A percentile compares a stretch with the other conserved stretches of the same genome.
Conservation (phyloP, 1,140 invertebrate species). For the Drosophila cardini region DNA sequence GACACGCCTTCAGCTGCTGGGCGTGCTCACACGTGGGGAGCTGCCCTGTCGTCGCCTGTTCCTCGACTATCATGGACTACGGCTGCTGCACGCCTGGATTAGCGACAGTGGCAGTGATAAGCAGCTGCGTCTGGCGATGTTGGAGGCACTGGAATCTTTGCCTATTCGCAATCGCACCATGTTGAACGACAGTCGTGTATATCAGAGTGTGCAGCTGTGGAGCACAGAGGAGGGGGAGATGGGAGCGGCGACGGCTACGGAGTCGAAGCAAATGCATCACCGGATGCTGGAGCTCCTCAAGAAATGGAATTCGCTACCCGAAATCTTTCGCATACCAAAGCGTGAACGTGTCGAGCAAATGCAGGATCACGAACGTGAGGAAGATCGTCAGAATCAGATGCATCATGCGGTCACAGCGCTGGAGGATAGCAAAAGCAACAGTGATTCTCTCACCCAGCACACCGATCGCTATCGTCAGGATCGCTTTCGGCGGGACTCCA, state of each 20-base stretch:
- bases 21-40: constrained; percentile 90
- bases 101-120: constrained; percentile 86
- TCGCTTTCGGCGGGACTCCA: constrained; percentile 74
- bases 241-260: constrained; percentile 80
- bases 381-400: constrained; percentile 82
- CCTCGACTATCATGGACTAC: constrained; percentile 96
- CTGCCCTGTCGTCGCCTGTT: constrained; percentile 94
- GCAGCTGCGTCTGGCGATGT: constrained; percentile 88
- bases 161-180: constrained; percentile 97
- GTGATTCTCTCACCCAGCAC: constrained; percentile 16
- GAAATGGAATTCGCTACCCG: constrained; percentile 82
- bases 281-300: constrained; percentile 40
- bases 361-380: constrained; percentile 96
- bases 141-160: constrained; percentile 92
- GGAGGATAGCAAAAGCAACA: constrained; percentile 57
- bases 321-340: constrained; percentile 96
- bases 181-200: constrained; percentile 95
- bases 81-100: constrained; percentile 96
- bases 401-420: constrained; percentile 64
- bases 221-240: constrained; percentile 73
- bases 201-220: constrained; percentile 93
- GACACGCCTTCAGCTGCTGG: constrained; percentile 89
- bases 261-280: constrained; percentile 6
- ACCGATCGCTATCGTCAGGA: constrained; percentile 84
- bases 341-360: constrained; percentile 96